phyloP scores from a whole-genome alignment of 2,113 vertebrate species.

The Ramphastos sulfuratus region DNA sequence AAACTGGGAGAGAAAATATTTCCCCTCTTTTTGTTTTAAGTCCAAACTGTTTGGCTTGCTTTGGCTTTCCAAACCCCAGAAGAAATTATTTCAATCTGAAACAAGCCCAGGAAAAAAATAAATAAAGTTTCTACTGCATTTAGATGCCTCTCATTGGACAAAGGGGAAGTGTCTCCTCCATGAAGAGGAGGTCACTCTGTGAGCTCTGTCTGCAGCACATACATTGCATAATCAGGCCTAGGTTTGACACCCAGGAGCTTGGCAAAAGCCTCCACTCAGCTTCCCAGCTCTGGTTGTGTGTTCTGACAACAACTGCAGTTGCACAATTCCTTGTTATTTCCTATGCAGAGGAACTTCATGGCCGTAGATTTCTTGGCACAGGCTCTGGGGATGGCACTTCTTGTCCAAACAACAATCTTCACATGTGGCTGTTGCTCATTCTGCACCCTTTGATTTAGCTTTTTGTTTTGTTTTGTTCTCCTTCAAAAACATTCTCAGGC shows the following conservation, averaged over 20 bases:
- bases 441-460: background rate
- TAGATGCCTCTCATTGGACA: background rate
- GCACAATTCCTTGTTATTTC: slow-evolving; percentile 16
- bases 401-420: background rate
- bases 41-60: slow-evolving; percentile 9
- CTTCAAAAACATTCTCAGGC: background rate
- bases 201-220: background rate
- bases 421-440: background rate
- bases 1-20: too few relatives aligned
- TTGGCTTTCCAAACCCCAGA: slow-evolving; percentile 4
- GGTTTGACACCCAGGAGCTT: background rate
- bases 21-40: background rate
- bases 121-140: background rate
- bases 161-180: background rate
- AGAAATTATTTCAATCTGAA: slow-evolving; percentile 23
- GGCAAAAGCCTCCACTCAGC: background rate
- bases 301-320: background rate
- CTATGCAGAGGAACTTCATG: background rate
- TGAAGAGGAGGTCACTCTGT: background rate
- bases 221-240: background rate
- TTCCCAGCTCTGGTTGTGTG: background rate
- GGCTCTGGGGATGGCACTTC: background rate
- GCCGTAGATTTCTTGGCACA: background rate
- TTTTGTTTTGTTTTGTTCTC: background rate
- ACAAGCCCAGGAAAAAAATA: background rate